Conservation (phyloP, 2,888 invertebrate species). For the Callyntrura sp. region DNA sequence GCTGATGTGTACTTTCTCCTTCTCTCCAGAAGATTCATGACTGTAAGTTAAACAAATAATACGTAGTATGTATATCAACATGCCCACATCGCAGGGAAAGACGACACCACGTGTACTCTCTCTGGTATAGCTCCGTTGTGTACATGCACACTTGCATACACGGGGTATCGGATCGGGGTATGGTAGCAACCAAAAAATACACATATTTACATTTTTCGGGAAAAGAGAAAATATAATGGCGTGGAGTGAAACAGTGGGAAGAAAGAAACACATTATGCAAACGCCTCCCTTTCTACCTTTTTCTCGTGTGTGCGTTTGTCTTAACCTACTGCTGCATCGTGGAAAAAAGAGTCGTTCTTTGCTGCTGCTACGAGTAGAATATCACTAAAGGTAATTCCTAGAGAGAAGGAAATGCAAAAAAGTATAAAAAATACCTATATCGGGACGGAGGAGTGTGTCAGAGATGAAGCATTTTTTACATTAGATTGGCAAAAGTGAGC, state of each 20-base stretch:
- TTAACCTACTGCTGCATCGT: background rate
- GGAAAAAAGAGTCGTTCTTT: no score
- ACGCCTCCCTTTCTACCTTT: constrained; percentile 53
- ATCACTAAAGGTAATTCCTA: background rate
- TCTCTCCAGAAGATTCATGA: constrained; percentile 5
- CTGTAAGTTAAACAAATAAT: constrained; percentile 20
- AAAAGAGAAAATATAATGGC: background rate
- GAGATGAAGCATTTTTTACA: constrained; percentile 37
- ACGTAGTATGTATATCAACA: background rate
- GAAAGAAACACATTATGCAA: constrained; percentile 66
- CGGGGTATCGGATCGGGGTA: no score
- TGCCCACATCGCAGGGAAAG: constrained; percentile 5
- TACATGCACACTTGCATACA: background rate
- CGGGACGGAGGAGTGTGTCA: constrained; percentile 13
- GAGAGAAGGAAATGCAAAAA: constrained; percentile 7
- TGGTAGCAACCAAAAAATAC: background rate
- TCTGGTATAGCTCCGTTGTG: background rate
- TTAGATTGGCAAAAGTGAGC: constrained; percentile 37
- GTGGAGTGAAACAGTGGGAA: constrained; percentile 27
- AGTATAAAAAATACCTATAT: background rate
- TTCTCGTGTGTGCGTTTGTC: background rate
- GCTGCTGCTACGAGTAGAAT: no score
- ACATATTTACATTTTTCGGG: background rate
- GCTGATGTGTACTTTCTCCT: constrained; percentile 33
- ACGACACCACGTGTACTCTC: constrained; percentile 5